Percentiles rank a stretch among this genome's conserved stretches.
Conservation (phyloP, 2,888 invertebrate species). For the Maniola hyperantus region DNA sequence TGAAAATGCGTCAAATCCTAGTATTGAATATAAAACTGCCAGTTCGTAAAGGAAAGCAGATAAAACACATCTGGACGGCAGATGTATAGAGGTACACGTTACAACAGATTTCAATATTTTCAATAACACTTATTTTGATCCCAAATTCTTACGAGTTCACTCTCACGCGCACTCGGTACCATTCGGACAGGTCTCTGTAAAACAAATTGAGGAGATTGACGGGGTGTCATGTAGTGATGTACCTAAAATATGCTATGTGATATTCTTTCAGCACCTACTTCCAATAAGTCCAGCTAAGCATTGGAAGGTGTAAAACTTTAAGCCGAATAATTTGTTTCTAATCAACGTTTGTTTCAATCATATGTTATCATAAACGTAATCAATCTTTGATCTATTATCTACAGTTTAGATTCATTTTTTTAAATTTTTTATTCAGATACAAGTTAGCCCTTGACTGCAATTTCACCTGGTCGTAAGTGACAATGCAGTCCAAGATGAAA, state of each 20-base stretch:
- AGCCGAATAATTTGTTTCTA: not conserved
- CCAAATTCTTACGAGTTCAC: constrained; percentile 90
- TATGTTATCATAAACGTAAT: not conserved
- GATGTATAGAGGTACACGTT: constrained; percentile 78
- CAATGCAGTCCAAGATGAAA: no score
- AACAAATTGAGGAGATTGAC: constrained; percentile 77
- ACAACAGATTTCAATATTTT: constrained; percentile 76
- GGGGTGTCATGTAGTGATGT: constrained; percentile 57
- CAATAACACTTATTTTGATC: constrained; percentile 78
- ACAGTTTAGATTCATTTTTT: no score
- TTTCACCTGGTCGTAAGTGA: no score
- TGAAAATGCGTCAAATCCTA: constrained; percentile 31
- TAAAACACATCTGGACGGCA: constrained; percentile 79
- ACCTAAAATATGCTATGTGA: constrained; percentile 39
- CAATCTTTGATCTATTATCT: not conserved
- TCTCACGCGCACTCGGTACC: constrained; percentile 93
- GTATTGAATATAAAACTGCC: constrained; percentile 62
- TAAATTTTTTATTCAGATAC: no score
- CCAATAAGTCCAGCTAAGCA: not conserved
- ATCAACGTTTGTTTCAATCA: no score
- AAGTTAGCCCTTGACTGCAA: no score
- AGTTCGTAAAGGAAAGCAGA: constrained; percentile 73
- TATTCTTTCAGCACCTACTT: constrained; percentile 4
- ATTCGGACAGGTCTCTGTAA: constrained; percentile 88
- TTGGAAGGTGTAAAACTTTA: not conserved